phyloP scores from a whole-genome alignment of 2,797 vertebrate genomes.

The Falco biarmicus region DNA sequence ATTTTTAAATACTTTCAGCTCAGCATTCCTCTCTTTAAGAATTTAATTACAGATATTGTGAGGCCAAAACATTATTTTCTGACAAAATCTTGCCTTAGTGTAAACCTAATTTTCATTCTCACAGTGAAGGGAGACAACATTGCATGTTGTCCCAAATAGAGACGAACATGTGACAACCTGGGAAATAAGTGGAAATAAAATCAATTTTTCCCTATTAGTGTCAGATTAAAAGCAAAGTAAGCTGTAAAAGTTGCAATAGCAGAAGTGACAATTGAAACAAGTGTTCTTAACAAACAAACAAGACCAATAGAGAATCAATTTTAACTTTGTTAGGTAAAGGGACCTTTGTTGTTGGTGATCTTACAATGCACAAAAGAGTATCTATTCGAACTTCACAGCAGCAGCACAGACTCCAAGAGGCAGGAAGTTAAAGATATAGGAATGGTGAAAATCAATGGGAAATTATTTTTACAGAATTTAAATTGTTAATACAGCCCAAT shows the following conservation, averaged over 20 bases:
- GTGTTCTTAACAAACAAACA: constrained; percentile 16
- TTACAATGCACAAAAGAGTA: background rate
- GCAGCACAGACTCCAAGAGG: background rate
- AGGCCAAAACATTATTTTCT: background rate
- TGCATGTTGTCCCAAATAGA: constrained; percentile 1
- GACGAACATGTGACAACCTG: background rate
- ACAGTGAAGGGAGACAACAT: background rate
- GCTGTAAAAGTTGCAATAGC: background rate
- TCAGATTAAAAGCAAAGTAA: constrained; percentile 60
- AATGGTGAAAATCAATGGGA: background rate
- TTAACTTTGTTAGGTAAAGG: background rate
- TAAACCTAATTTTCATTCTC: constrained; percentile 29
- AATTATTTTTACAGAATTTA: background rate
- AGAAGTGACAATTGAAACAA: constrained; percentile 35
- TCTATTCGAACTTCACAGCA: background rate
- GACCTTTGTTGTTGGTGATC: background rate
- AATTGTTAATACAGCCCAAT: background rate
- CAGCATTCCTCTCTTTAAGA: background rate
- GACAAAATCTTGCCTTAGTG: background rate
- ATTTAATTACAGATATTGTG: constrained; percentile 31
- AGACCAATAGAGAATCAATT: constrained; percentile 8
- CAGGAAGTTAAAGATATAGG: background rate
- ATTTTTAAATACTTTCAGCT: constrained; percentile 16
- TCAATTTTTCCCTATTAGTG: constrained; percentile 42
- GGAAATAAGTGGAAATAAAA: constrained; percentile 56